Percentiles rank a stretch among this genome's conserved stretches.
Evolutionary conservation across 2,113 vertebrate genomes (phyloP).

Genomic region (Vicugna pacos): DNA sequence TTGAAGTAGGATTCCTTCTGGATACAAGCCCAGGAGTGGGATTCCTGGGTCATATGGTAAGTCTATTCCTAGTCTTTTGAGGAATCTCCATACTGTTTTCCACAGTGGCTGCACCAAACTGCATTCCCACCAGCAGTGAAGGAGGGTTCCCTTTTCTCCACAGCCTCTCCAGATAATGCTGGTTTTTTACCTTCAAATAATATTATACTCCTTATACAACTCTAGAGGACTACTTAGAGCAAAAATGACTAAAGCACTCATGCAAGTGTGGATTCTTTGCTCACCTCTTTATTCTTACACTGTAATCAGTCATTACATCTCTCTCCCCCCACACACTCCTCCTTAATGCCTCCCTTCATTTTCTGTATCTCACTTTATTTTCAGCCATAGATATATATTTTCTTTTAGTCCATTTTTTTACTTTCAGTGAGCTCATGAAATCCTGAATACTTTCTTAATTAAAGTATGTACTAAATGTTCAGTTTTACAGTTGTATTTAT

Average conservation of each 20-base stretch:
- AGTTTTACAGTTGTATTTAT: neutral
- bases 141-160: too few relatives aligned
- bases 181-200: neutral
- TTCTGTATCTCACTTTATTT: neutral
- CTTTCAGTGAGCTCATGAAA: neutral
- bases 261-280: neutral
- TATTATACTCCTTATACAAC: neutral
- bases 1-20: too few relatives aligned
- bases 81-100: too few relatives aligned
- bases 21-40: too few relatives aligned
- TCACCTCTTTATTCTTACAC: neutral
- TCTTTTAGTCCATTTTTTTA: neutral
- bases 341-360: neutral
- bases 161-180: neutral
- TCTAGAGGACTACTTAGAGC: neutral
- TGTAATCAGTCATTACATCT: neutral
- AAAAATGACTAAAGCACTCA: neutral
- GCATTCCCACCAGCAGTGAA: too few relatives aligned
- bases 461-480: slow-evolving; percentile 2
- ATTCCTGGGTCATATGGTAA: too few relatives aligned
- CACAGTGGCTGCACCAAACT: too few relatives aligned
- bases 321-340: neutral
- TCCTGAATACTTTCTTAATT: neutral
- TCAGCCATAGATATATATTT: neutral
- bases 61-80: too few relatives aligned